Evolutionary conservation across 1,140 invertebrate species (phyloP).

Genomic region (Batillaria attramentaria): DNA sequence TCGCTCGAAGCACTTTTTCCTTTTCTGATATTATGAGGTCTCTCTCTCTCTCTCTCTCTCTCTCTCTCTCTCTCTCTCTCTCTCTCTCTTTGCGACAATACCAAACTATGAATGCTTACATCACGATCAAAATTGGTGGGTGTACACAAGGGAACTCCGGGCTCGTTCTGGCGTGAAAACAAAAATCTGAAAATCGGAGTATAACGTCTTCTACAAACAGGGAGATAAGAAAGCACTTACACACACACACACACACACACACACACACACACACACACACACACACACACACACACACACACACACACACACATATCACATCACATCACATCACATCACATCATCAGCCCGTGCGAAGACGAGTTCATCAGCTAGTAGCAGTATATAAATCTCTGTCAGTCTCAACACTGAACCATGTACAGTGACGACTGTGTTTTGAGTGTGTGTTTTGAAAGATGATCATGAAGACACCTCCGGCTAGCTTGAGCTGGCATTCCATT

Average conservation of each 20-base stretch:
- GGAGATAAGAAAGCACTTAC: background rate
- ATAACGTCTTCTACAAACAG: too few relatives aligned
- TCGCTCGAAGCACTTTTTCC: too few relatives aligned
- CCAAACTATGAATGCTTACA: too few relatives aligned
- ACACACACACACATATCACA: background rate
- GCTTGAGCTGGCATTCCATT: too few relatives aligned
- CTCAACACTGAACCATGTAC: too few relatives aligned
- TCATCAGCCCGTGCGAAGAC: background rate
- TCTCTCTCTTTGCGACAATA: conserved; percentile 1
- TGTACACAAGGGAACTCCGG: background rate
- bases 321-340: background rate
- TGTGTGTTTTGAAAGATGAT: too few relatives aligned
- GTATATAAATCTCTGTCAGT: too few relatives aligned
- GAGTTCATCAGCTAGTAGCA: background rate
- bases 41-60: conserved; percentile 15
- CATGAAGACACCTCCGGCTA: background rate
- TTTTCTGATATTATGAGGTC: too few relatives aligned
- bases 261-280: conserved; percentile 9
- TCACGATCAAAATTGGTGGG: too few relatives aligned
- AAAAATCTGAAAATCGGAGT: too few relatives aligned
- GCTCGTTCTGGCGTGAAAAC: too few relatives aligned
- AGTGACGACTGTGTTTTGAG: too few relatives aligned
- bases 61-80: background rate
- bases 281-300: conserved; percentile 11
- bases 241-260: background rate